These are phyloP conservation scores for Pygoscelis antarcticus DNA, from an alignment of 2,113 vertebrate species.

Conservation along the genomic window DNA sequence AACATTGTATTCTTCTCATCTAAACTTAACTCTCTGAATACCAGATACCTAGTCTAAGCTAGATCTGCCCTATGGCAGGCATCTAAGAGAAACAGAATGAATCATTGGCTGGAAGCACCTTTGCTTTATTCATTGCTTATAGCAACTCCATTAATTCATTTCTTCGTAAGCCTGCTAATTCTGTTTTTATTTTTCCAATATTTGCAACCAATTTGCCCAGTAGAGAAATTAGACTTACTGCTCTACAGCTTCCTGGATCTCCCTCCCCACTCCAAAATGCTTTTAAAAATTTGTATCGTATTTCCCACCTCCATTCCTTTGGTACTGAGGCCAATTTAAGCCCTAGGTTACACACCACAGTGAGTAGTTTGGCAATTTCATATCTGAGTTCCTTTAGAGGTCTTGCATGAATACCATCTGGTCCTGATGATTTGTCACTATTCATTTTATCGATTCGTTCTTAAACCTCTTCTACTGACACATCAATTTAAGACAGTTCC, in stretches of 20 bases:
- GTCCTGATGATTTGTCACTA: slow-evolving; percentile 12
- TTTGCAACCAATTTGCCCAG: not conserved
- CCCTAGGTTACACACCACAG: not conserved
- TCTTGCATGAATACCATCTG: slow-evolving; percentile 6
- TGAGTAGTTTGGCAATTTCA: slow-evolving; percentile 27
- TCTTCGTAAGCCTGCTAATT: not conserved
- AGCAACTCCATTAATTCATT: not conserved
- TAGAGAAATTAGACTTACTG: not conserved
- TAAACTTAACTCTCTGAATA: not conserved
- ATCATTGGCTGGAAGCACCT: not conserved
- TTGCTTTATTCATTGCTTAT: not conserved
- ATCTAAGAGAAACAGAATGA: not conserved
- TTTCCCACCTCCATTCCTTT: not conserved
- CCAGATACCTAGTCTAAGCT: not conserved
- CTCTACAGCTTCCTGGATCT: not conserved
- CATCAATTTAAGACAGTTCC: not conserved
- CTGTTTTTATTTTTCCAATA: not conserved
- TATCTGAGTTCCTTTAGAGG: slow-evolving; percentile 26
- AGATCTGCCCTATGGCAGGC: not conserved
- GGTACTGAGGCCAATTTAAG: not conserved
- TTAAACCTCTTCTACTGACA: slow-evolving; percentile 2
- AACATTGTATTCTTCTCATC: not conserved
- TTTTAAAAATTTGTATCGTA: not conserved
- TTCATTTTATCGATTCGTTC: slow-evolving; percentile 22
- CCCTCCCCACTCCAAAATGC: not conserved